Evolutionary conservation across 2,797 vertebrate species (phyloP).

Genomic region (Hybognathus amarus): DNA sequence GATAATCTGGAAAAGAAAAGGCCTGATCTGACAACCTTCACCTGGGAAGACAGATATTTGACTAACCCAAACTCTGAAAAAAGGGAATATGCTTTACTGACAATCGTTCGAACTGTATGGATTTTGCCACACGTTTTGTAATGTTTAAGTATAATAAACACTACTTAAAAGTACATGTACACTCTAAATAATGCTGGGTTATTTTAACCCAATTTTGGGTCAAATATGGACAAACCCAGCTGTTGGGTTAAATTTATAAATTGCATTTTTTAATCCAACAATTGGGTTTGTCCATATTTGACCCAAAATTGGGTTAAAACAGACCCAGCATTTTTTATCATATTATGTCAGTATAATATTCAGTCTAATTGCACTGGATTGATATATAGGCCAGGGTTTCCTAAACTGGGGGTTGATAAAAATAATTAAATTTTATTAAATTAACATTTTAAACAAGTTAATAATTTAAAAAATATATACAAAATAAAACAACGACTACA

Average conservation of each 20-base stretch:
- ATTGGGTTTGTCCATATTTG: too few species aligned
- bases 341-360: neutral
- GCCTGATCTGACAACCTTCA: slow-evolving; percentile 65
- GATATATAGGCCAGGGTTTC: neutral
- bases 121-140: neutral
- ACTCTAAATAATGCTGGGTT: too few species aligned
- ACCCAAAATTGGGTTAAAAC: too few species aligned
- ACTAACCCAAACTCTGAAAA: slow-evolving; percentile 71
- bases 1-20: slow-evolving; percentile 52
- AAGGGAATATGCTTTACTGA: slow-evolving; percentile 67
- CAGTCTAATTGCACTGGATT: neutral
- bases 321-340: too few species aligned
- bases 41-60: slow-evolving; percentile 57
- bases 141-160: neutral
- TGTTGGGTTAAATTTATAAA: too few species aligned
- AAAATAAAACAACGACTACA: neutral
- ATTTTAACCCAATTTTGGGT: too few species aligned
- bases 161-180: too few species aligned
- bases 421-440: neutral
- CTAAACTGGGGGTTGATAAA: neutral
- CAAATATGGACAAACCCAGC: too few species aligned
- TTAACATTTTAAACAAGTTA: neutral
- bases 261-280: too few species aligned
- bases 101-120: neutral
- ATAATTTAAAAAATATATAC: neutral